These are phyloP conservation scores for Meles meles DNA, from an alignment of 2,113 vertebrate genomes.

Conservation along the genomic window DNA sequence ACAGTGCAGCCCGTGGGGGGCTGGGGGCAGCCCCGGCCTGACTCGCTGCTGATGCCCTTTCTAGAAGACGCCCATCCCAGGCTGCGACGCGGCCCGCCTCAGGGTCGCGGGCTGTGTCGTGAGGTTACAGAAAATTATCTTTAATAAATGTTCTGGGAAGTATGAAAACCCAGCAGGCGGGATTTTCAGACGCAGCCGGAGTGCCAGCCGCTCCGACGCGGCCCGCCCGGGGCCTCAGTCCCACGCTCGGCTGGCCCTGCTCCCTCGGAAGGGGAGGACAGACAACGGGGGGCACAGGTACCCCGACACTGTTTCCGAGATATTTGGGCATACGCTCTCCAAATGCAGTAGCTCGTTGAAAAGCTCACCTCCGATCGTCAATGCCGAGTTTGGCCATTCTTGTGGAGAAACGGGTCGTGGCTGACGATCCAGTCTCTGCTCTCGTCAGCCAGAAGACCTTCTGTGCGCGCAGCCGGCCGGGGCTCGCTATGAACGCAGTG, in stretches of 20 bases:
- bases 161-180: neutral
- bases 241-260: neutral
- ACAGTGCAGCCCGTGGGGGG: neutral
- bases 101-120: neutral
- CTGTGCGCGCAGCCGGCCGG: accelerated
- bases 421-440: accelerated
- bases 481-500: accelerated
- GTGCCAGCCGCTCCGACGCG: accelerated
- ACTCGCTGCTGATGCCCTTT: neutral
- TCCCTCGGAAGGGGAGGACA: neutral
- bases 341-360: neutral
- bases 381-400: accelerated
- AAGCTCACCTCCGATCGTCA: neutral
- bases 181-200: neutral
- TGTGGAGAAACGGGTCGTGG: neutral
- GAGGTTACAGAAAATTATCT: neutral
- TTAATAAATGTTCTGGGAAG: neutral
- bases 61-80: accelerated
- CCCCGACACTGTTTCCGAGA: accelerated
- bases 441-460: accelerated
- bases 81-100: accelerated
- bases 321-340: accelerated
- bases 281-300: neutral
- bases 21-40: accelerated
- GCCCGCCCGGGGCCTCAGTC: neutral